Evolutionary conservation across 1,140 invertebrate genomes (phyloP), one percentile per base, ranked within the genome.

Genomic region (Scaptomyza pallida): DNA sequence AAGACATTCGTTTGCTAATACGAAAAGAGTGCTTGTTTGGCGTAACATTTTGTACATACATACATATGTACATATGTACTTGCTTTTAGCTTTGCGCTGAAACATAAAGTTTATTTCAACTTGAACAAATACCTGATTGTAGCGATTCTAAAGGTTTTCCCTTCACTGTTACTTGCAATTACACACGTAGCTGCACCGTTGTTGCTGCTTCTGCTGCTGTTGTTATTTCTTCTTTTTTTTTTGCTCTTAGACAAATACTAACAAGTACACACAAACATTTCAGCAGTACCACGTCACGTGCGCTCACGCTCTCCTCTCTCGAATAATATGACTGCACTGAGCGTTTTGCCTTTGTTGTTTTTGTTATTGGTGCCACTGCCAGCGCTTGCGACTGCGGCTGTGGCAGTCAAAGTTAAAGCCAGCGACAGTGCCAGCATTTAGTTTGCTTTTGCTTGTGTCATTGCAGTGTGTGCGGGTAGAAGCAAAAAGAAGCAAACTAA

Each of bases 381-480:
- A 5, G 9, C 45, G 77, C 71, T 61, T 37, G 13, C 51, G 44
- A 50, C 72, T 26, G 57, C 23, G 43, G 26, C 70, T 56, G 68
- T 41, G 37, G 55, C 60, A 71, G 72, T 62, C 71, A 82, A 82
- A 86, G 76, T 85, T 70, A 83, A 85, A 80, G 60, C 69, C 78
- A 85, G 48, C 74, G 67, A 85, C 68, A 61, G 63, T 60, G 59
- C 55, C 62, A 75, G 76, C 81, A 76, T 86, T 83, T 86, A 86
- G 72, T 86, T 83, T 82, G 78, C 71, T 83, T 83, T 83, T 82
- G 78, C 79, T 83, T 83, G 68, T 80, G 76, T 85, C 80, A 83
- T 78, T 86, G 81, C 78, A 83, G 82, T 83, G 68, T 81, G 78
- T 76, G 72, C 78, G 78, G 79, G 79, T 82, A 78, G 63, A 45